Conservation (phyloP, 2,113 vertebrate species). For the Bagarius yarrelli region DNA sequence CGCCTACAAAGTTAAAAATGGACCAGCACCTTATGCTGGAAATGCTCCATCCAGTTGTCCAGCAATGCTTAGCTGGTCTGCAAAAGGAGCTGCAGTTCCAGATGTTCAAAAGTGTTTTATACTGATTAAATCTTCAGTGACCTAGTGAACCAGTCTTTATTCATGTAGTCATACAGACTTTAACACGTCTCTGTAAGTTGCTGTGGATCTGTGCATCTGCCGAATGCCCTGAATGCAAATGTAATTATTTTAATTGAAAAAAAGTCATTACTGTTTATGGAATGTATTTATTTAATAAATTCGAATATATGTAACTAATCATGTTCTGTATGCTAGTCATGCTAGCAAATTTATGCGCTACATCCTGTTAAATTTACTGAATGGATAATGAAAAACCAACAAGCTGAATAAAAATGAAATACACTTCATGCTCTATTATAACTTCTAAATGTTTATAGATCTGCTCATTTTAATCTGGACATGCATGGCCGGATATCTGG, state of each 20-base stretch:
- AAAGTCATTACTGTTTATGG: neutral
- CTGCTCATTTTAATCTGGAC: constrained; percentile 11
- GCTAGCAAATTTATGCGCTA: neutral
- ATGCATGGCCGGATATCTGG: neutral
- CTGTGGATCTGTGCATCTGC: too few relatives aligned
- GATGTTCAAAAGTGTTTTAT: too few relatives aligned
- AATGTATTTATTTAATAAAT: neutral
- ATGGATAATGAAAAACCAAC: neutral
- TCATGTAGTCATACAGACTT: too few relatives aligned
- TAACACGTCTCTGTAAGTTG: too few relatives aligned
- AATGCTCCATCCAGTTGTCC: too few relatives aligned
- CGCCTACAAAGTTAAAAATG: too few relatives aligned
- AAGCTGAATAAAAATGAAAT: neutral
- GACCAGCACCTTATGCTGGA: too few relatives aligned
- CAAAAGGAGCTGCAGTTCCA: too few relatives aligned
- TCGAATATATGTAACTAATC: neutral
- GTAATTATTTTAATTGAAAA: neutral
- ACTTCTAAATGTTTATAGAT: neutral
- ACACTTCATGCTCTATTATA: neutral
- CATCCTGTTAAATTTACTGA: neutral
- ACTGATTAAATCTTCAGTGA: too few relatives aligned
- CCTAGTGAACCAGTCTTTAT: too few relatives aligned
- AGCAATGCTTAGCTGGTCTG: too few relatives aligned
- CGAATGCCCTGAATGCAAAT: neutral
- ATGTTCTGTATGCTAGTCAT: neutral